Evolutionary conservation across 2,888 invertebrate species (phyloP), one percentile per base, ranked within the genome.

Genomic region (Argynnis bischoffii): DNA sequence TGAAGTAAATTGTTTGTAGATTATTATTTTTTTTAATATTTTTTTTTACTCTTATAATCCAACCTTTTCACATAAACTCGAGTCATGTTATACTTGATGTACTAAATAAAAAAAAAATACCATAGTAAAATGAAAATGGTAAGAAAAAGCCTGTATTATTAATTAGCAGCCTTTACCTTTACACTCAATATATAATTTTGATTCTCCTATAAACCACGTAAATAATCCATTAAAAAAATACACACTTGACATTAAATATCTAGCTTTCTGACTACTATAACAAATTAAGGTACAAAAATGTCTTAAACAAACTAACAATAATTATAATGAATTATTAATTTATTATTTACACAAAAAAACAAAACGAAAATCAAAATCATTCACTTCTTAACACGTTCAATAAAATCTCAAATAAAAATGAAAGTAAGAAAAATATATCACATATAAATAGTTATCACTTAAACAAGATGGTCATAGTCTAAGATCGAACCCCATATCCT

Each of bases 231-330:
- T 51, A n/a, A 51, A 4, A 57, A 57, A 6, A 8, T 13, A 3
- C 11, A 47, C 21, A 47, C 21, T 21, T 57, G 21, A 21, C 21
- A 47, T 14, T 57, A 47, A 57, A 21, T 21, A 57, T 21, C 46
- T 47, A 47, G 46, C 21, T 47, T 21, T 46, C 18, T 55, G 16
- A 31, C 31, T 46, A 57, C 41, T 47, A 41, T 41, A 57, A 59
- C 57, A 59, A 48, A 59, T 59, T 47, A 59, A 59, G 47, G 21
- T 59, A 59, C 47, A 26, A 59, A 48, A 57, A 46, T 41, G 41
- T 16, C 15, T 56, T 15, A 46, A 56, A 18, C 18, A 41, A 56
- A 21, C 16, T 18, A 46, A 16, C 46, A 35, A 46, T 14, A 41
- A 63, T 15, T 18, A 21, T 6, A 47, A 35, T 31, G 14, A 47